Evolutionary conservation across 2,797 vertebrate genomes (phyloP).

Genomic region (Coendou prehensilis): DNA sequence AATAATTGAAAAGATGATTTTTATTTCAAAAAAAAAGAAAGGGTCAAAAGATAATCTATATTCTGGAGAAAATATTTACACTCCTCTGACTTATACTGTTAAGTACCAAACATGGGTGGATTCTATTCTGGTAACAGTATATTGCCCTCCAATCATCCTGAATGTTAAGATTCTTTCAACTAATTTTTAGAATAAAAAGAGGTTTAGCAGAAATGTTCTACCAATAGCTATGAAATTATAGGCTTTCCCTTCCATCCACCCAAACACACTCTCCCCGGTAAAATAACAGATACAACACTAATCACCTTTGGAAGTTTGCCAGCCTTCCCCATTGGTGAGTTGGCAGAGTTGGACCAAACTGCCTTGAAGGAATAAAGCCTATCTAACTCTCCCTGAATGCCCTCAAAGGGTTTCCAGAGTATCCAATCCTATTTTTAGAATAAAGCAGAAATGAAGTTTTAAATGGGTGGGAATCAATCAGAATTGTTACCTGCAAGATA

Average conservation of each 20-base stretch:
- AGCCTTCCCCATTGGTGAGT: constrained; percentile 42
- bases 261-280: constrained; percentile 68
- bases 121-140: constrained; percentile 17
- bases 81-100: background rate
- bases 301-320: constrained; percentile 71
- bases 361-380: constrained; percentile 53
- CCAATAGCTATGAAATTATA: constrained; percentile 80
- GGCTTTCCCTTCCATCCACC: constrained; percentile 67
- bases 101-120: background rate
- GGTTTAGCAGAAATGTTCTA: constrained; percentile 71
- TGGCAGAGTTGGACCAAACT: constrained; percentile 32
- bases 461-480: background rate
- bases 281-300: constrained; percentile 66
- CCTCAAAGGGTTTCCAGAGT: background rate
- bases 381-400: background rate
- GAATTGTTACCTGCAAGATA: background rate
- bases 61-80: constrained; percentile 66
- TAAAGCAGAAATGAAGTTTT: background rate
- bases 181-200: constrained; percentile 73
- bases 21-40: background rate
- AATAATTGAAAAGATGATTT: constrained; percentile 45
- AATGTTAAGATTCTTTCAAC: constrained; percentile 55
- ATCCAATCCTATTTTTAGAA: background rate
- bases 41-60: background rate
- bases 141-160: constrained; percentile 42